These are phyloP conservation scores for Girardia tigrina DNA, from an alignment of 2,888 invertebrate genomes.

Conservation along the genomic window DNA sequence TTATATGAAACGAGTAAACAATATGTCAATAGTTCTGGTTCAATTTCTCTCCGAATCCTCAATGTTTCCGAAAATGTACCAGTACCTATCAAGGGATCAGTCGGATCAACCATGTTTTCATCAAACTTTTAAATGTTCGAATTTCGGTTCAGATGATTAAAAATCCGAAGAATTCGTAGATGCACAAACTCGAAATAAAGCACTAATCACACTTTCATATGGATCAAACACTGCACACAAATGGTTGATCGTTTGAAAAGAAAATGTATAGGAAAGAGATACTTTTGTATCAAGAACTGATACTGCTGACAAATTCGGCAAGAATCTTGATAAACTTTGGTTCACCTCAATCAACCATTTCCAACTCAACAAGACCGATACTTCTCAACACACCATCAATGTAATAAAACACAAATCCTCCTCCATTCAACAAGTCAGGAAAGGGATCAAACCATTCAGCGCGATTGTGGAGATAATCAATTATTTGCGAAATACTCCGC, in stretches of 20 bases:
- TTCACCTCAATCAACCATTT: conserved; percentile 3
- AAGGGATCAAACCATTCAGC: too few species aligned
- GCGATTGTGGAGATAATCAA: too few species aligned
- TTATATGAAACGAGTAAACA: not conserved
- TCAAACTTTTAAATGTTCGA: not conserved
- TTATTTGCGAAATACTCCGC: too few species aligned
- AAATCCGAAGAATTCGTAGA: not conserved
- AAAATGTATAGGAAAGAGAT: not conserved
- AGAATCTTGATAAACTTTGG: not conserved
- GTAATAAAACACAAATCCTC: too few species aligned
- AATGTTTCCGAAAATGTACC: not conserved
- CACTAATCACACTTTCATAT: not conserved
- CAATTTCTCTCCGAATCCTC: not conserved
- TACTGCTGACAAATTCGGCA: not conserved
- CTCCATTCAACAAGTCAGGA: too few species aligned
- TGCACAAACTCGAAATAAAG: not conserved
- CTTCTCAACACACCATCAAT: not conserved
- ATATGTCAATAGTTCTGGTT: not conserved
- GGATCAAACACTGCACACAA: conserved; percentile 2
- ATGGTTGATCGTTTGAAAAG: not conserved
- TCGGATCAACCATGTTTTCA: not conserved
- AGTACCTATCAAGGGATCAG: not conserved
- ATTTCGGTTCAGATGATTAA: not conserved
- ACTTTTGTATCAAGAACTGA: not conserved
- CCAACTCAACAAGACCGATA: not conserved